Evolutionary conservation across 1,140 invertebrate species (phyloP).

Genomic region (Hormaphis cornu): DNA sequence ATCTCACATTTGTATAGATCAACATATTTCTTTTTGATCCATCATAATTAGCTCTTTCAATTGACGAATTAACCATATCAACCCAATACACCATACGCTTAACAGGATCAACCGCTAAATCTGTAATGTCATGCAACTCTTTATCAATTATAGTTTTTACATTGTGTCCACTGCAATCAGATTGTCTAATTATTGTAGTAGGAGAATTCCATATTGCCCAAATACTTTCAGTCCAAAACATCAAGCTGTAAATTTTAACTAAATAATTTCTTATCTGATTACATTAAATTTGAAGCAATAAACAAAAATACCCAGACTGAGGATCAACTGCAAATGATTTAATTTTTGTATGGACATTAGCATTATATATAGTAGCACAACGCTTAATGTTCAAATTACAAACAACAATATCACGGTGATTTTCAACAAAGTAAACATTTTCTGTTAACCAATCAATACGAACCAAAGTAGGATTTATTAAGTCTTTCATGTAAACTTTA

Average conservation of each 20-base stretch:
- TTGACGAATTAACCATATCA: slow-evolving; percentile 33
- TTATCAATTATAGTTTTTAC: slow-evolving; percentile 27
- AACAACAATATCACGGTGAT: slow-evolving; percentile 31
- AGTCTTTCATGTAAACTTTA: slow-evolving; percentile 27
- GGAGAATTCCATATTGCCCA: slow-evolving; percentile 57
- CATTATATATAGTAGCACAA: slow-evolving; percentile 34
- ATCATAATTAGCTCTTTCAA: slow-evolving; percentile 37
- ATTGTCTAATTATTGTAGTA: slow-evolving; percentile 51
- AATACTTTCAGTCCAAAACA: slow-evolving; percentile 84
- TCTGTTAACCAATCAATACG: slow-evolving; percentile 39
- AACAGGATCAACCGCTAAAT: slow-evolving; percentile 38
- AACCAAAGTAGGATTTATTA: slow-evolving; percentile 35
- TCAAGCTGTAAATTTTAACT: slow-evolving; percentile 45
- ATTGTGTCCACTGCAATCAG: slow-evolving; percentile 35
- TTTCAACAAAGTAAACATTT: slow-evolving; percentile 38
- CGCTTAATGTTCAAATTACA: slow-evolving; percentile 33
- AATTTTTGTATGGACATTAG: slow-evolving; percentile 33
- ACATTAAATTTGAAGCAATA: not conserved
- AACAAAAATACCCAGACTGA: slow-evolving; percentile 34
- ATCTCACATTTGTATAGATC: slow-evolving; percentile 32
- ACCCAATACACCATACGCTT: slow-evolving; percentile 37
- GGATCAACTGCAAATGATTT: slow-evolving; percentile 38
- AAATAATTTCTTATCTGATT: not conserved
- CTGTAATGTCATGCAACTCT: slow-evolving; percentile 29
- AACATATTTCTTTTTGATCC: slow-evolving; percentile 35